Evolutionary conservation across 2,888 invertebrate genomes (phyloP).

Genomic region (Acanthosepion pharaonis): DNA sequence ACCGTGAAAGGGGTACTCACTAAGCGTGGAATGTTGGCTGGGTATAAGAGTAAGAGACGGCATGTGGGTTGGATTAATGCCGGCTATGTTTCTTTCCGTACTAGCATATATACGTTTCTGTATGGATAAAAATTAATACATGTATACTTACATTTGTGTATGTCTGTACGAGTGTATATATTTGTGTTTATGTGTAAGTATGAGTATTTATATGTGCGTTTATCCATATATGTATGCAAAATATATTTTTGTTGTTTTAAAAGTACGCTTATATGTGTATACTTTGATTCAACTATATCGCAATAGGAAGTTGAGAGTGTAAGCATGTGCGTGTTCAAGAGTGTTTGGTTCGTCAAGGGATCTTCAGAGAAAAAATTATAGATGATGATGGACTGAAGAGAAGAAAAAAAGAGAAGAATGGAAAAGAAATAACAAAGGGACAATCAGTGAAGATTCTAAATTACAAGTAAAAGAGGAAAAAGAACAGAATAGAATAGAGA

Average conservation of each 20-base stretch:
- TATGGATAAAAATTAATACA: not conserved
- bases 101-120: not conserved
- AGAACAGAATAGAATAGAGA: too few relatives aligned
- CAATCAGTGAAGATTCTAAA: too few relatives aligned
- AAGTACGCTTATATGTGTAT: not conserved
- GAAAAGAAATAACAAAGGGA: too few relatives aligned
- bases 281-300: not conserved
- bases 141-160: not conserved
- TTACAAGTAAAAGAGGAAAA: too few relatives aligned
- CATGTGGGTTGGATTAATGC: not conserved
- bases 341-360: not conserved
- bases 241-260: not conserved
- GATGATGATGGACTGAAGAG: too few relatives aligned
- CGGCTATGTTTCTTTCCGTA: not conserved
- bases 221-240: not conserved
- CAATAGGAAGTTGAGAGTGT: not conserved
- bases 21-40: conserved; percentile 6
- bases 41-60: not conserved
- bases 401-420: too few relatives aligned
- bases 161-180: not conserved
- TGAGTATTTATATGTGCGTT: not conserved
- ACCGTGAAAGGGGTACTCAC: conserved; percentile 23
- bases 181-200: not conserved
- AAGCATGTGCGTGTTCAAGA: not conserved
- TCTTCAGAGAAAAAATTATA: too few relatives aligned